Base-by-base conservation (phyloP, 1,140 invertebrate genomes). In the Latrodectus geometricus region DNA sequence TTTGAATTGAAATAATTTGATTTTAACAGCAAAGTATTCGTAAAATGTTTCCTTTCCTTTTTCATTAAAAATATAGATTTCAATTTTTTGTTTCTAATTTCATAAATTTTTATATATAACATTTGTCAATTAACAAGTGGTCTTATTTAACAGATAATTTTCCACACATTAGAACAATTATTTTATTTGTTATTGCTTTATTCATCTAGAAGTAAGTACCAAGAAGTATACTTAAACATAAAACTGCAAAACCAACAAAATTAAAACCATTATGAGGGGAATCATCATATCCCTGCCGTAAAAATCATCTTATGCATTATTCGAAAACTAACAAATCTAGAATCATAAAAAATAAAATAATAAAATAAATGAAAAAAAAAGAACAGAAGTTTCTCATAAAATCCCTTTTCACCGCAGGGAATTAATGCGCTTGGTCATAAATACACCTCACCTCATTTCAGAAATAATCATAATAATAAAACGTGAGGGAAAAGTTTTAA, bases 401-500 rank as follows among this genome's bases (percentile, higher is more conserved):
- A 61, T 61, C 54, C 2, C 54, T 61, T 61, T 61, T 61, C 54
- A 61, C 54, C 54, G 17, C 54, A 61, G 17, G 17, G 54, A 61
- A 61, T 61, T 61, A 61, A 61, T 61, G 54, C 35, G 35, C 17
- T 61, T 61, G 54, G 54, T 61, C 54, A 61, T 61, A 61, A 61
- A 61, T 61, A 61, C 54, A 61, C 11, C 54, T 61, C 54, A 61
- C 17, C 54, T 61, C 54, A 61, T 61, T 61, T 61, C 54, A 17
- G 17, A 61, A 61, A 61, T 61, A 61, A 61, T 61, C 54, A 61
- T 61, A 61, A 61, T 61, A 61, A 61, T 61, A 61, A 61, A 61
- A 61, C 54, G 54, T 61, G 54, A 61, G 11, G 54, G 8, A 61
- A 61, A 61, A 61, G 54, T 61, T 61, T 14, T 14, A 61, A 61